phyloP scores from a whole-genome alignment of 2,113 vertebrate species.

The Micronisus gabar region DNA sequence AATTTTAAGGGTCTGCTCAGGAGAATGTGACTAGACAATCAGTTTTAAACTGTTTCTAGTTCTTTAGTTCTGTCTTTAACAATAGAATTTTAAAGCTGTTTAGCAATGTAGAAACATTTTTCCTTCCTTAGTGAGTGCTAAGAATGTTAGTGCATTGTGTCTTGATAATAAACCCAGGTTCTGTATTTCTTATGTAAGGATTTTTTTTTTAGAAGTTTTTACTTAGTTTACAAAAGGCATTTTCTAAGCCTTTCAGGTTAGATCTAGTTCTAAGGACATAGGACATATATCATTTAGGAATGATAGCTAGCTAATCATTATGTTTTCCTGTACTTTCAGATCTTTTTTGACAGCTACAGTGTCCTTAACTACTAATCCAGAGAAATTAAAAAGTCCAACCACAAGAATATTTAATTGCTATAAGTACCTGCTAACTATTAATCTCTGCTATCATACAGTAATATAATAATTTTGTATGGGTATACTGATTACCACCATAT shows the following conservation, averaged over 20 bases:
- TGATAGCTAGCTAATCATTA: not conserved
- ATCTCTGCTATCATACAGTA: not conserved
- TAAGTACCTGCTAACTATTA: not conserved
- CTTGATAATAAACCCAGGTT: not conserved
- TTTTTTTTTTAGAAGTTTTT: not conserved
- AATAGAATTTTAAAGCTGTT: not conserved
- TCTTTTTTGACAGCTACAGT: not conserved
- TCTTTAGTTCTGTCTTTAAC: not conserved
- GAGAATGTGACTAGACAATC: not conserved
- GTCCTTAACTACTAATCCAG: not conserved
- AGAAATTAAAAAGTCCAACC: not conserved
- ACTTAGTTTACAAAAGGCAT: not conserved
- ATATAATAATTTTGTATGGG: not conserved
- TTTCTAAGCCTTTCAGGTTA: not conserved
- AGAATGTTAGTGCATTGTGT: not conserved
- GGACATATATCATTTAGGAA: not conserved
- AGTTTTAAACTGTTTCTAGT: not conserved
- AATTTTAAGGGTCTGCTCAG: not conserved
- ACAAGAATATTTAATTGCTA: not conserved
- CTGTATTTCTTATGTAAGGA: not conserved
- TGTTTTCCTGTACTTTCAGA: not conserved
- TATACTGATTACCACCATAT: not conserved
- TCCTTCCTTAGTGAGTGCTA: not conserved
- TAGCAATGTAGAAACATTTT: not conserved
- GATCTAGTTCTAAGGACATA: not conserved